These are phyloP conservation scores for Metallyticus violacea DNA, from an alignment of 2,888 invertebrate species.

Conservation along the genomic window DNA sequence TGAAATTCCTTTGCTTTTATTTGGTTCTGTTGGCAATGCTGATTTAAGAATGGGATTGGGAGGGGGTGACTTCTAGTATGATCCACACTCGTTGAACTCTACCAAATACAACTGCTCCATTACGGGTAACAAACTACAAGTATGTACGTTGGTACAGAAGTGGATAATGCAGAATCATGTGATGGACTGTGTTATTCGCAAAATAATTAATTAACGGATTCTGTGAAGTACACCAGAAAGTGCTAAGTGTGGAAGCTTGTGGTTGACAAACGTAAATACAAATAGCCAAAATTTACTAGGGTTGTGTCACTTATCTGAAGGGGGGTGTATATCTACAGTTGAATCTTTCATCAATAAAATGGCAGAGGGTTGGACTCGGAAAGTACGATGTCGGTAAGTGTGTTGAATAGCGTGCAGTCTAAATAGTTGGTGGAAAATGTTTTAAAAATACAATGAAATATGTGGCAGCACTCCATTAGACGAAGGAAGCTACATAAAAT, in stretches of 20 bases:
- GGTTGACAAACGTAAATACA: not conserved
- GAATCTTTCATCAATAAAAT: constrained; percentile 22
- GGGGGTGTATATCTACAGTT: not conserved
- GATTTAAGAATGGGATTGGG: no score
- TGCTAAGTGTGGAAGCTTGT: not conserved
- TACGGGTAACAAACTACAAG: not conserved
- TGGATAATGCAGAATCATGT: not conserved
- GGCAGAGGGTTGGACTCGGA: constrained; percentile 37
- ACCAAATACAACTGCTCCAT: not conserved
- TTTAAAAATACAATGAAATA: not conserved
- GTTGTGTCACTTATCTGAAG: not conserved
- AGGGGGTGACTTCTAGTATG: not conserved
- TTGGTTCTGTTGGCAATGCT: no score
- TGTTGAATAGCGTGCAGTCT: not conserved
- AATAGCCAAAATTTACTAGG: not conserved
- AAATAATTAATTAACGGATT: not conserved
- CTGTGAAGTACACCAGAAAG: not conserved
- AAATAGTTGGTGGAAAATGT: not conserved
- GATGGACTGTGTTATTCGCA: not conserved
- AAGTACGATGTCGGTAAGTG: constrained; percentile 34
- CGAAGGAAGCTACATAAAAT: no score
- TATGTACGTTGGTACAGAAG: not conserved
- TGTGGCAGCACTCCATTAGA: not conserved
- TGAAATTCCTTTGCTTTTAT: no score
- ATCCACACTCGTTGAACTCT: not conserved